A percentile compares a stretch with the other conserved stretches of the same genome.
phyloP scores from a whole-genome alignment of 2,113 vertebrate species.

The Daboia siamensis region DNA sequence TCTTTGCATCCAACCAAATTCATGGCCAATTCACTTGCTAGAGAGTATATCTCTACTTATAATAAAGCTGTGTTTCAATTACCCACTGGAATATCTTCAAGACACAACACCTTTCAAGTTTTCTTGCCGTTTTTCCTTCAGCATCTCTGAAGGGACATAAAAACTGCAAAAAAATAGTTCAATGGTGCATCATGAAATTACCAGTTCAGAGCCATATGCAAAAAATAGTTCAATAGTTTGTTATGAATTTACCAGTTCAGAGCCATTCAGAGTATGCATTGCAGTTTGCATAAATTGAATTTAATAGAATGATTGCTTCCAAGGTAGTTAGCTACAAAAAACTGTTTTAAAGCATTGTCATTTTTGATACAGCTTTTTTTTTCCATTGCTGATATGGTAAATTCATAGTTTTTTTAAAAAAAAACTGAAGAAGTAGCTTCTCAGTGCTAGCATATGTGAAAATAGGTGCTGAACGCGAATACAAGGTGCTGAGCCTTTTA shows the following conservation, averaged over 20 bases:
- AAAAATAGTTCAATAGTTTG: not conserved
- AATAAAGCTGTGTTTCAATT: constrained; percentile 8
- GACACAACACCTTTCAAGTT: not conserved
- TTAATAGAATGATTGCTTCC: not conserved
- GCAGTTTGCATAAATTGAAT: not conserved
- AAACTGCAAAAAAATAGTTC: not conserved
- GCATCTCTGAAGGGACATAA: not conserved
- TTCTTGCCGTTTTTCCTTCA: not conserved
- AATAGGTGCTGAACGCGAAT: constrained; percentile 27
- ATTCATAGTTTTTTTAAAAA: constrained; percentile 17
- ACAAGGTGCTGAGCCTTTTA: constrained; percentile 1
- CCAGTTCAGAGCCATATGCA: not conserved
- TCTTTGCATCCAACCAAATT: not conserved
- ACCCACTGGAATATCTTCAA: not conserved
- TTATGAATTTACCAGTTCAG: not conserved
- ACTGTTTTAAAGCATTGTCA: not conserved
- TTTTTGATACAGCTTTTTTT: constrained; percentile 30
- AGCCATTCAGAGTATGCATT: not conserved
- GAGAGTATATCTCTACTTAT: not conserved
- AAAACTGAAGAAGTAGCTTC: constrained; percentile 37
- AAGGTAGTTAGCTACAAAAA: not conserved
- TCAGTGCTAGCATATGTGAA: constrained; percentile 37
- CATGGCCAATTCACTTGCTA: not conserved
- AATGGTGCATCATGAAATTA: not conserved
- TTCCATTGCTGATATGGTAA: not conserved